Conservation (phyloP, 1,140 invertebrate genomes). For the Bombus huntii region DNA sequence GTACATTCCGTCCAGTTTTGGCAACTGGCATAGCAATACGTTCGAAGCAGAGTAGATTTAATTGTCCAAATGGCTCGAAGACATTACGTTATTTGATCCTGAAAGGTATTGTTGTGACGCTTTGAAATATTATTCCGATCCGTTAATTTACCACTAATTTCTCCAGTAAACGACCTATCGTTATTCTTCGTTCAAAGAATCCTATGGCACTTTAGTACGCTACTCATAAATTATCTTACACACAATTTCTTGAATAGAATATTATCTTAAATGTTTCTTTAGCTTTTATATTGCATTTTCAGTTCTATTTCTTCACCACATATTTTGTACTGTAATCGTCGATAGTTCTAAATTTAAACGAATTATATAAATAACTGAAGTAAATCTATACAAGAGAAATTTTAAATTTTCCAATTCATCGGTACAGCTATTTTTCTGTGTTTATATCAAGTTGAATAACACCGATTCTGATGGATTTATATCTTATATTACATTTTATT, state of each 20-base stretch:
- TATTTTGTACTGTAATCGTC: not conserved
- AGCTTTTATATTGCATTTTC: too few relatives aligned
- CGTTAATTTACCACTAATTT: not conserved
- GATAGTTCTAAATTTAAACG: not conserved
- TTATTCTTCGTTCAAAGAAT: not conserved
- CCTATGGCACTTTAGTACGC: too few relatives aligned
- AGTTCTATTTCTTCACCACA: too few relatives aligned
- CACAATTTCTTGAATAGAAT: not conserved
- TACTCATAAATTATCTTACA: too few relatives aligned
- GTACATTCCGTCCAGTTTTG: not conserved
- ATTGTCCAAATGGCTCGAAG: constrained; percentile 13
- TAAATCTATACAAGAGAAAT: not conserved
- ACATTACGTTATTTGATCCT: not conserved
- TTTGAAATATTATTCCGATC: not conserved
- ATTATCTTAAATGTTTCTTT: not conserved
- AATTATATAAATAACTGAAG: not conserved
- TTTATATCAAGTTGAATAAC: not conserved
- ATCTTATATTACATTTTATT: not conserved
- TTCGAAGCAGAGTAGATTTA: constrained; percentile 11
- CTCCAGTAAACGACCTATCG: not conserved
- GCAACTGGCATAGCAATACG: constrained; percentile 12
- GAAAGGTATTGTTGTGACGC: not conserved
- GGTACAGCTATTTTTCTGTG: not conserved
- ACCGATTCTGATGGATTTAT: too few relatives aligned
- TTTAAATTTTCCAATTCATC: not conserved